Evolutionary conservation across 2,113 vertebrate species (phyloP).

Genomic region (Rhynchomys soricoides): DNA sequence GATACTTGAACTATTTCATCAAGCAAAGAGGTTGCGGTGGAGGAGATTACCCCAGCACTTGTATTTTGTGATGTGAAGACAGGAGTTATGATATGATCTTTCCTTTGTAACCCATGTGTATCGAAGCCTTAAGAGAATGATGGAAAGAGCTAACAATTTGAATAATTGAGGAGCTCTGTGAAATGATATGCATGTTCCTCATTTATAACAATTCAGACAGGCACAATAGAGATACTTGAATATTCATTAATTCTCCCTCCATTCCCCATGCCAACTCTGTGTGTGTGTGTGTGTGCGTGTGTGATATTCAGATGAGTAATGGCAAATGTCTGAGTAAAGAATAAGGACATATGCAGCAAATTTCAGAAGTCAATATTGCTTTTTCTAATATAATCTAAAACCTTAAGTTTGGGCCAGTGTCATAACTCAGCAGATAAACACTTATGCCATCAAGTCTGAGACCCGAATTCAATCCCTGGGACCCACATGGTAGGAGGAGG

Average conservation of each 20-base stretch:
- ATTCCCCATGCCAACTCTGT: rapidly evolving
- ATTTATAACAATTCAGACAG: background rate
- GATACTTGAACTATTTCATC: background rate
- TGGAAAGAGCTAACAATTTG: background rate
- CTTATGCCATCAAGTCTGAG: background rate
- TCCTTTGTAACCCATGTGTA: background rate
- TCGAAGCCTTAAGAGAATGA: background rate
- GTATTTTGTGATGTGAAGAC: background rate
- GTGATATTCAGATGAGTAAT: background rate
- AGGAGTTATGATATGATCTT: background rate
- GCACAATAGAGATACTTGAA: too few relatives aligned
- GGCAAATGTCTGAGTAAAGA: background rate
- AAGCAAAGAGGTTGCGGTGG: background rate
- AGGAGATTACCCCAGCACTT: background rate
- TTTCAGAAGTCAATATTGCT: background rate
- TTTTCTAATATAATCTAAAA: background rate
- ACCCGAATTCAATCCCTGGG: background rate
- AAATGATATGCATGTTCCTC: background rate
- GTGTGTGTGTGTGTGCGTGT: background rate
- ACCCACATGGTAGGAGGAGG: background rate
- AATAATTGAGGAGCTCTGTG: too few relatives aligned
- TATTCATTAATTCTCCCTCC: background rate
- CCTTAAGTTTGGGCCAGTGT: background rate
- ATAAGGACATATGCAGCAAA: background rate
- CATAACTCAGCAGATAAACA: background rate